phyloP scores from a whole-genome alignment of 2,888 invertebrate species.

The Nymphalis c-album region DNA sequence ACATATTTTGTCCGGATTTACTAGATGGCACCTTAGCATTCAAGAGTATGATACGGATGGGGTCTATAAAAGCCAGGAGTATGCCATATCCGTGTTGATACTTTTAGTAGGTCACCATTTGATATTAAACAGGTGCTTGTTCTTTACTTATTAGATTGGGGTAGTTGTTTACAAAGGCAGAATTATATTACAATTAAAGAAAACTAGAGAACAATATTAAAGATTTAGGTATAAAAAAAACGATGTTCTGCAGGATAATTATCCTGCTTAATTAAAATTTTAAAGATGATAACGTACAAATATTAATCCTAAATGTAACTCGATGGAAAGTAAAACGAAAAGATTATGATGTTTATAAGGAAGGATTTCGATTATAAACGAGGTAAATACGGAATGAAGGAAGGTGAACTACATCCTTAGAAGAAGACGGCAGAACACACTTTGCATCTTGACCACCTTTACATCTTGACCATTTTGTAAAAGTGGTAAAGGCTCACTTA shows the following conservation, averaged over 20 bases:
- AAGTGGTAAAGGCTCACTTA: too few relatives aligned
- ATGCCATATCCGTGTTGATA: slow-evolving; percentile 50
- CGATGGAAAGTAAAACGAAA: slow-evolving; percentile 47
- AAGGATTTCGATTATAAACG: slow-evolving; percentile 40
- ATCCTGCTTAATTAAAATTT: slow-evolving; percentile 40
- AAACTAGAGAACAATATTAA: slow-evolving; percentile 31
- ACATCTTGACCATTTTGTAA: too few relatives aligned
- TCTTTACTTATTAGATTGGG: slow-evolving; percentile 41
- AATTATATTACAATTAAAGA: slow-evolving; percentile 25
- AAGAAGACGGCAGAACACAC: too few relatives aligned
- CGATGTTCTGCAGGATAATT: slow-evolving; percentile 32
- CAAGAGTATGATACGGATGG: slow-evolving; percentile 49
- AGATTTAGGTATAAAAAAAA: slow-evolving; percentile 35
- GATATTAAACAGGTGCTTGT: slow-evolving; percentile 28
- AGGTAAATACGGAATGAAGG: too few relatives aligned
- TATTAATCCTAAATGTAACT: slow-evolving; percentile 46
- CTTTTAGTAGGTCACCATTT: slow-evolving; percentile 47
- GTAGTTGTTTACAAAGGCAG: slow-evolving; percentile 39
- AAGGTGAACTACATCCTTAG: too few relatives aligned
- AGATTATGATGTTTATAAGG: slow-evolving; percentile 45
- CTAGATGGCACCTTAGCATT: slow-evolving; percentile 50
- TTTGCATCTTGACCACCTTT: too few relatives aligned
- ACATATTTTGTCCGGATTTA: slow-evolving; percentile 44
- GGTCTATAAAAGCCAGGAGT: slow-evolving; percentile 47
- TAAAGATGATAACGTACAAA: slow-evolving; percentile 37